A percentile compares a stretch with the other conserved stretches of the same genome.
Conservation (phyloP, 2,888 invertebrate species). For the Melieria picta region DNA sequence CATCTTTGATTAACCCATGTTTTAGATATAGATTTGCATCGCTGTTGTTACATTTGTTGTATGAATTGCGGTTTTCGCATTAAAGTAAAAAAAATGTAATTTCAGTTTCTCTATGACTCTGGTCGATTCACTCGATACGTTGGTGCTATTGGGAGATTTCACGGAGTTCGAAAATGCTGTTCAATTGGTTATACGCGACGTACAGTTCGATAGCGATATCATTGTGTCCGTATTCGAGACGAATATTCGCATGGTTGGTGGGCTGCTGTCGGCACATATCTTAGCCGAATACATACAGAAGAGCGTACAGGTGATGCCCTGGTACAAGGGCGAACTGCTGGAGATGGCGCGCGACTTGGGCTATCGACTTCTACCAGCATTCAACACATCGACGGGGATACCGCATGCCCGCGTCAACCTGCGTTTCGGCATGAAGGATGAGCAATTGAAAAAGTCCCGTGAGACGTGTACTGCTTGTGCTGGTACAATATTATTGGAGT, state of each 20-base stretch:
- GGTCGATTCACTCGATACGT: constrained; percentile 92
- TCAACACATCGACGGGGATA: constrained; percentile 97
- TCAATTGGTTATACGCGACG: constrained; percentile 84
- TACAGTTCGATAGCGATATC: constrained; percentile 92
- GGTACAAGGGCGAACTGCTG: constrained; percentile 90
- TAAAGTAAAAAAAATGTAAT: constrained; percentile 47
- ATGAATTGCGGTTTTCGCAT: no score
- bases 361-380: constrained; percentile 92
- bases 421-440: constrained; percentile 82
- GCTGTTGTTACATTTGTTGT: no score
- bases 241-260: constrained; percentile 97
- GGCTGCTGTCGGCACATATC: constrained; percentile 91
- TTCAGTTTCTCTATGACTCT: constrained; percentile 94
- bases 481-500: constrained; percentile 96
- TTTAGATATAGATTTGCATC: no score
- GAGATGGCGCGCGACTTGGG: constrained; percentile 93
- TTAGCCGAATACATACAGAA: constrained; percentile 84
- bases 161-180: constrained; percentile 94
- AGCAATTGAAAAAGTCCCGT: constrained; percentile 77
- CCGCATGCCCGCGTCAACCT: constrained; percentile 95
- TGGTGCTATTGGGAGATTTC: constrained; percentile 91
- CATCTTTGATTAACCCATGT: no score
- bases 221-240: constrained; percentile 98
- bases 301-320: constrained; percentile 77
- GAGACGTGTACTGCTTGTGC: constrained; percentile 99